Evolutionary conservation across 1,140 invertebrate species (phyloP), one percentile per base, ranked within the genome.

Genomic region (Brachionus angularis): DNA sequence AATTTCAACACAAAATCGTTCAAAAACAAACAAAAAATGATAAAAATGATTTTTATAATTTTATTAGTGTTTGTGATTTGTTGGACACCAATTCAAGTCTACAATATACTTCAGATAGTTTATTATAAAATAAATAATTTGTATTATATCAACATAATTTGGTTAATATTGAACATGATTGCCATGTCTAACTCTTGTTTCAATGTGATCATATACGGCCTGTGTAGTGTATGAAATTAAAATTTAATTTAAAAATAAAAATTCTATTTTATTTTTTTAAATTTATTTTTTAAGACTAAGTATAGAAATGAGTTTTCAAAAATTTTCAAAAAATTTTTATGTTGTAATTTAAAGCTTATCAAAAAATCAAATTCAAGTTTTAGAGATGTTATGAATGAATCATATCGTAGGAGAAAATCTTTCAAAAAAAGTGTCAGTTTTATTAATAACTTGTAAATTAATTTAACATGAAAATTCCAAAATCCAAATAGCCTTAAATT

Each of bases 101-200:
- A 78, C 61, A 75, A 79, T 27, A 50, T 78, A 14, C n/a, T 71
- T 3, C 46, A 61, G 18, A 16, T 44, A 14, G 21, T 44, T 7
- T 71, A 52, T 70, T 50, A 29, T 3, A 16, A 50, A 16, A 27
- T 70, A 2, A 70, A 53, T 39, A 34, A 50, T 29, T n/a, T 81
- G 77, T 74, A 58, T 39, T 58, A 58, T 23, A 39, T 58, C 8
- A 75, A 77, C 36, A 78, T 80, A 64, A 82, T 81, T 18, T 82
- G 79, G 79, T 89, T 91, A 77, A 88, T 86, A 76, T 88, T 85
- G 75, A 89, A 91, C 78, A 91, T 89, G 89, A 78, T 91, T 72
- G 89, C 89, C 0, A 91, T 91, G 89, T 89, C 87, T 74, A 91
- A 91, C 77, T 89, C 88, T 50, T 90, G 89, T 75, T 89, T 88